Conservation (phyloP, 2,113 vertebrate genomes). For the Tamias sibiricus region DNA sequence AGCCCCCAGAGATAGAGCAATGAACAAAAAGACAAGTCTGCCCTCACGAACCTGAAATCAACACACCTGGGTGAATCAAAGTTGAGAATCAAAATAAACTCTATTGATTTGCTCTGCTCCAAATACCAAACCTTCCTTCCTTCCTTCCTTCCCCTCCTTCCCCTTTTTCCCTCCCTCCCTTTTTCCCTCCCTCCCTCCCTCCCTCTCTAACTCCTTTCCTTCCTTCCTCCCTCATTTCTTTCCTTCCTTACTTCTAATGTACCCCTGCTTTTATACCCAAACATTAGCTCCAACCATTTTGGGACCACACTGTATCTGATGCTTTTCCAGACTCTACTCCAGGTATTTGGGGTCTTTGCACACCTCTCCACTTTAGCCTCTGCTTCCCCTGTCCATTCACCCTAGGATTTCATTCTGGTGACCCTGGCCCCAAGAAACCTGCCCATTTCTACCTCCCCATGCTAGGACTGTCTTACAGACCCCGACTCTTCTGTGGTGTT, state of each 20-base stretch:
- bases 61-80: not conserved
- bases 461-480: not conserved
- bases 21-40: not conserved
- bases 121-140: not conserved
- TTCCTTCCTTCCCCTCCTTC: no score
- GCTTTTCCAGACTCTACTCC: not conserved
- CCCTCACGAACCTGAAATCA: not conserved
- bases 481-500: not conserved
- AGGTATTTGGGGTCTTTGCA: not conserved
- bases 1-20: not conserved
- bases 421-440: not conserved
- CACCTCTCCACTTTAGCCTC: not conserved
- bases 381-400: not conserved
- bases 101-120: not conserved
- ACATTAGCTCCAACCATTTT: rapidly evolving
- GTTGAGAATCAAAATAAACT: not conserved
- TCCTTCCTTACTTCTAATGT: not conserved
- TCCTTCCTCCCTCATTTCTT: no score
- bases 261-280: not conserved
- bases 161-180: no score
- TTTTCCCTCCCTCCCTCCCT: no score
- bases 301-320: not conserved
- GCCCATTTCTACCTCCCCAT: not conserved
- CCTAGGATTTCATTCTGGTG: not conserved
- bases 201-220: no score